These are phyloP conservation scores for Pteropus rufus DNA, from an alignment of 2,797 vertebrate genomes.

Conservation along the genomic window DNA sequence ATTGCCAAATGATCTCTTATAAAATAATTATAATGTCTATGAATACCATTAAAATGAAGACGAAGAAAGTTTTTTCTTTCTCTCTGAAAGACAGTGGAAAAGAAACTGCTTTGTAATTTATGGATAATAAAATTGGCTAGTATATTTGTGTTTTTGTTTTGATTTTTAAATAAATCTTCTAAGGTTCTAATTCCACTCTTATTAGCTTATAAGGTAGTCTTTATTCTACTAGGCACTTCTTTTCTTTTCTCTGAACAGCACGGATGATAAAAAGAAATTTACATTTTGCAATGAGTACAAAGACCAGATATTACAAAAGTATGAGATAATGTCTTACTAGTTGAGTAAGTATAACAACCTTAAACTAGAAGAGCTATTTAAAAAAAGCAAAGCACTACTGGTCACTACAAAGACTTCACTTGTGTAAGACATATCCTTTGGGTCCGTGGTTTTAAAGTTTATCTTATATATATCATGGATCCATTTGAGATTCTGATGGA, in stretches of 20 bases:
- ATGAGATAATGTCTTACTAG: conserved; percentile 30
- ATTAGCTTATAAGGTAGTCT: not conserved
- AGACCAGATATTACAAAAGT: conserved; percentile 38
- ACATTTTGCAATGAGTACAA: not conserved
- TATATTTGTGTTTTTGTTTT: not conserved
- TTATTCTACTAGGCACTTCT: not conserved
- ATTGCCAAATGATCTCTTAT: conserved; percentile 36
- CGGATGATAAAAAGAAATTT: conserved; percentile 38
- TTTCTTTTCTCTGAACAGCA: not conserved
- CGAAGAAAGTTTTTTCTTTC: not conserved
- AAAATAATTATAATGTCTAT: not conserved
- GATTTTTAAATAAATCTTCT: not conserved
- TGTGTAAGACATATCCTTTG: not conserved
- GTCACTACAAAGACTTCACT: not conserved
- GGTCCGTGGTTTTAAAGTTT: not conserved
- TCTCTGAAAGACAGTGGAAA: not conserved
- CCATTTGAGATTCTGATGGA: not conserved
- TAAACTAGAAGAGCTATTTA: not conserved
- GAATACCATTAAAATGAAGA: conserved; percentile 30
- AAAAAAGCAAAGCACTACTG: not conserved
- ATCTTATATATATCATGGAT: not conserved
- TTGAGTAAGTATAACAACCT: conserved; percentile 30
- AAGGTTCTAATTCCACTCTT: not conserved
- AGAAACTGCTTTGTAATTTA: conserved; percentile 1
- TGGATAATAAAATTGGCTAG: not conserved